Conservation (phyloP, 1,140 invertebrate species). For the Doryteuthis pealeii region DNA sequence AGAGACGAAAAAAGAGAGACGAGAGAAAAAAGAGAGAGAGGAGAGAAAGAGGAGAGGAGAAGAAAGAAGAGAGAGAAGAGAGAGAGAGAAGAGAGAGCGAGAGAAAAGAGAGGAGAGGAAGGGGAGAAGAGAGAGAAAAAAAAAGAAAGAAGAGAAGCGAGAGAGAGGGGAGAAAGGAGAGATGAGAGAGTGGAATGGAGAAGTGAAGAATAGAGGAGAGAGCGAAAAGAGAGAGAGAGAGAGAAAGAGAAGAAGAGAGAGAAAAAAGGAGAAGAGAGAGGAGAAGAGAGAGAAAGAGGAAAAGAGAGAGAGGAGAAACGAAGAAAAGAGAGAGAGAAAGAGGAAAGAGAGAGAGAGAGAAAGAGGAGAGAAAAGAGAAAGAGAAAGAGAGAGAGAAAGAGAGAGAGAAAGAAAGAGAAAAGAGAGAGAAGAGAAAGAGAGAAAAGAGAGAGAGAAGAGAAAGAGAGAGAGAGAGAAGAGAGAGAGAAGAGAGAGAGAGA, state of each 20-base stretch:
- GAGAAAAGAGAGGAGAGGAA: not conserved
- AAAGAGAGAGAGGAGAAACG: not conserved
- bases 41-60: not conserved
- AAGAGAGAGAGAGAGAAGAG: no score
- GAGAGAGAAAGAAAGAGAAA: no score
- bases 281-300: not conserved
- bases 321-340: not conserved
- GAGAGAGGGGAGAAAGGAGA: not conserved
- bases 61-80: not conserved
- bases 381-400: not conserved
- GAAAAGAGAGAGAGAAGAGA: no score
- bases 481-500: no score
- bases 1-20: not conserved
- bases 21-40: not conserved
- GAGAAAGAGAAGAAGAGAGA: not conserved
- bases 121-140: not conserved
- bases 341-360: not conserved
- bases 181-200: not conserved
- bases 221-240: not conserved
- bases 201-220: not conserved
- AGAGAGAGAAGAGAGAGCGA: not conserved
- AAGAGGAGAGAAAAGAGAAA: not conserved
- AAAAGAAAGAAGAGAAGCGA: not conserved
- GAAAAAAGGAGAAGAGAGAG: not conserved
- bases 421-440: no score